phyloP scores from a whole-genome alignment of 2,113 vertebrate species.

The Proterorhinus semilunaris region DNA sequence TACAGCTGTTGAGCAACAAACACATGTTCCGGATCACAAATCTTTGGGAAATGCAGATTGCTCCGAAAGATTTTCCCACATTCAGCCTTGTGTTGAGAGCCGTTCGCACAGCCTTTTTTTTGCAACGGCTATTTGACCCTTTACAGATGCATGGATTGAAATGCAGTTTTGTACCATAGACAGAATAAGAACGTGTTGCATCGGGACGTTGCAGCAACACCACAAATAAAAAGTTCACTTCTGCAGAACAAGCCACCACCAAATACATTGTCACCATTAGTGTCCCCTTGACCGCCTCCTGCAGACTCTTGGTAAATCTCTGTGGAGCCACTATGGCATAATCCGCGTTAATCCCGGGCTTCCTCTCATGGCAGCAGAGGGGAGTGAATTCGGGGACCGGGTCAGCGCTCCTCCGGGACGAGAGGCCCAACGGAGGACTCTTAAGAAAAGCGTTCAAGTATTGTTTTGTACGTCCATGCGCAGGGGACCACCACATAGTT shows the following conservation, averaged over 20 bases:
- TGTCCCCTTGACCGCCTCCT: conserved; percentile 34
- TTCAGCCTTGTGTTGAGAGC: conserved; percentile 14
- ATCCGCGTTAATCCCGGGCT: conserved; percentile 62
- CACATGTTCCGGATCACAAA: conserved; percentile 60
- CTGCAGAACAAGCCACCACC: conserved; percentile 7
- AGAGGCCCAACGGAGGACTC: neutral
- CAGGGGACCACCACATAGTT: conserved; percentile 63
- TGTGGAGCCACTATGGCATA: conserved; percentile 44
- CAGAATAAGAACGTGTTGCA: no score
- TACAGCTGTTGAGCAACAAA: conserved; percentile 64
- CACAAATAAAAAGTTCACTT: neutral
- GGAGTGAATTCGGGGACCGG: conserved; percentile 40
- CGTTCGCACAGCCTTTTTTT: neutral
- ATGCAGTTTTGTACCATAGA: no score
- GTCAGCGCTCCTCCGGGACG: conserved; percentile 50
- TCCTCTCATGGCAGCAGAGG: conserved; percentile 52
- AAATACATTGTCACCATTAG: conserved; percentile 36
- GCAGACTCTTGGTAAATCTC: conserved; percentile 34
- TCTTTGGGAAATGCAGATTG: conserved; percentile 45
- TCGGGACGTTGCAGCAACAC: no score
- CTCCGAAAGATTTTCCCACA: conserved; percentile 50
- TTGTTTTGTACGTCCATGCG: conserved; percentile 15
- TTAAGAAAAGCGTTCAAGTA: conserved; percentile 15
- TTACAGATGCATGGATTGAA: no score
- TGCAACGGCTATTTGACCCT: no score